These are phyloP conservation scores for Syrphus vitripennis DNA, from an alignment of 2,888 invertebrate genomes.

Conservation along the genomic window DNA sequence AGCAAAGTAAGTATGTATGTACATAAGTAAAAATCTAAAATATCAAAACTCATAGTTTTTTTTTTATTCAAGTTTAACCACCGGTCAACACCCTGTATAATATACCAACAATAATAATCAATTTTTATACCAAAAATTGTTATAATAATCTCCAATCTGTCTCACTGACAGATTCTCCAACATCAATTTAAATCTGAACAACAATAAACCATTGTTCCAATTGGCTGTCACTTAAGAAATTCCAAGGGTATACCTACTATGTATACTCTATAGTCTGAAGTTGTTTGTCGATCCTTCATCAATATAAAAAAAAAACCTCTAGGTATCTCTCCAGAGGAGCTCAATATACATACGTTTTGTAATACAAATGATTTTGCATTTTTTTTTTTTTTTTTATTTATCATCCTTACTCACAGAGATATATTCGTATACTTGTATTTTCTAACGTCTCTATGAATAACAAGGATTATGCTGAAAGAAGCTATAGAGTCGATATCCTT, in stretches of 20 bases:
- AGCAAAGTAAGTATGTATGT: too few relatives aligned
- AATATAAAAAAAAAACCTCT: slow-evolving; percentile 3
- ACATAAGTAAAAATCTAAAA: too few relatives aligned
- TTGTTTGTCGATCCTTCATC: neutral
- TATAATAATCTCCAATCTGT: neutral
- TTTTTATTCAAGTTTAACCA: too few relatives aligned
- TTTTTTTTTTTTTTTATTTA: neutral
- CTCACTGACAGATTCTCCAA: neutral
- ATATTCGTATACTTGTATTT: too few relatives aligned
- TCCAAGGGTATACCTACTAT: neutral
- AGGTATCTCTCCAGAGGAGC: neutral
- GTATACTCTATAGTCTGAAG: neutral
- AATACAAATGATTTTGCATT: neutral
- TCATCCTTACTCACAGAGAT: neutral
- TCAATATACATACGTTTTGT: neutral
- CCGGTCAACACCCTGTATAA: too few relatives aligned
- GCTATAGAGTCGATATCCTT: neutral
- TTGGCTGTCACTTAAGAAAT: slow-evolving; percentile 28
- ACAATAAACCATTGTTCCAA: slow-evolving; percentile 31
- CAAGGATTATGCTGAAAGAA: neutral
- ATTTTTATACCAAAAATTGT: neutral
- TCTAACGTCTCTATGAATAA: neutral
- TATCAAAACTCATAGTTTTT: too few relatives aligned
- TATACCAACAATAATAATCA: neutral
- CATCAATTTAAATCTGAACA: slow-evolving; percentile 2